Base-by-base conservation (phyloP, 2,113 vertebrate species). In the Pao palembangensis region DNA sequence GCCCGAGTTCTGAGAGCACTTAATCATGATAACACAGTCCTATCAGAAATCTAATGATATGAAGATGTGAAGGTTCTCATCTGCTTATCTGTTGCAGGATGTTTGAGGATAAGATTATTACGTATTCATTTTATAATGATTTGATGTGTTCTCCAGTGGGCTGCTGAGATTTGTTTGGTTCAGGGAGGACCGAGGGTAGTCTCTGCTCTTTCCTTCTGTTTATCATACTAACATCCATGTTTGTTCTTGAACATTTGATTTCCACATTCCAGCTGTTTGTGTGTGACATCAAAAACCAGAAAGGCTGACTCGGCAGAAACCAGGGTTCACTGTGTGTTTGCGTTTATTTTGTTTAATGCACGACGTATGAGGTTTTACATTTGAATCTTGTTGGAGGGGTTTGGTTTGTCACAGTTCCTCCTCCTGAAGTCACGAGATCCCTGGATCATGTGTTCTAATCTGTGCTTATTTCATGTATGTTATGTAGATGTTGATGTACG, bases 261-360 rank as follows among this genome's bases (percentile, higher is more conserved):
- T 67, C 7, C 78, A 88, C 82, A 87, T 89, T 89, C 84, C 83
- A 85, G 69, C 57, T 64, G 52, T 80, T 59, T 49, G 73, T 71
- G 67, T 47, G 76, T 68, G 69, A 3, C 48, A 59, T 55, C 60
- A 65, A 74, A 69, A 71, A 64, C 63, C 68, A 75, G 41, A 8
- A 18, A 38, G 8, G 48, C 50, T 25, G n/a, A 49, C 47, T 48
- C 47, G 18, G 51, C 64, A 31, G 3, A 75, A 81, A 77, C 73
- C 65, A 54, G 48, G 64, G 16, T 17, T 67, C 84, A 79, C 72
- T 38, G 34, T 38, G 34, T 38, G 34, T 38, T 38, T 38, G 34
- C 11, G 34, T 38, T 56, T 79, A 75, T 84, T 89, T 88, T 23
- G 21, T 23, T 28, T 28, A 88, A 88, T 78, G 75, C 88, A 89